Evolutionary conservation across 2,888 invertebrate genomes (phyloP).

Genomic region (Sesia apiformis): DNA sequence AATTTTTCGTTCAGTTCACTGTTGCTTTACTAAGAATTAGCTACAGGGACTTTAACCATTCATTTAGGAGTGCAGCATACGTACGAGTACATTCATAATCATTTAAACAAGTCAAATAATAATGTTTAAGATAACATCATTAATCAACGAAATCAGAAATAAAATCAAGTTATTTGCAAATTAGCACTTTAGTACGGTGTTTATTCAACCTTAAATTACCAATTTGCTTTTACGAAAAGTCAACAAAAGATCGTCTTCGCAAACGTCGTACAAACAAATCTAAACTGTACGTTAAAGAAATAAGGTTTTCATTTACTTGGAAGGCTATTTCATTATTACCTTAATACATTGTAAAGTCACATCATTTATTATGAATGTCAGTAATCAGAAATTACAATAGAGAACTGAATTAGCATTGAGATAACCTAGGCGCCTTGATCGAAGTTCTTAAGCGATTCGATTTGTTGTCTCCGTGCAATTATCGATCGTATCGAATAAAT

Average conservation of each 20-base stretch:
- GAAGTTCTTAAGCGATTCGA: constrained; percentile 1
- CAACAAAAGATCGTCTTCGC: too few species aligned
- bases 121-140: not conserved
- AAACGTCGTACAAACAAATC: too few species aligned
- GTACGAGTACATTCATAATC: too few species aligned
- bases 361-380: not conserved
- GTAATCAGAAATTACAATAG: not conserved
- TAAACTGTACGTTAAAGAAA: too few species aligned
- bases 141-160: not conserved
- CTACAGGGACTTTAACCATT: too few species aligned
- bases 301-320: too few species aligned
- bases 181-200: not conserved
- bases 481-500: constrained; percentile 1
- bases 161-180: not conserved
- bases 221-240: not conserved
- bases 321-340: too few species aligned
- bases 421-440: constrained; percentile 17
- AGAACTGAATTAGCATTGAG: constrained; percentile 16
- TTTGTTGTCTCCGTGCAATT: constrained; percentile 1
- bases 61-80: too few species aligned
- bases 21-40: too few species aligned
- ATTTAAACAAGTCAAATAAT: not conserved
- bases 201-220: not conserved
- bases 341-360: not conserved
- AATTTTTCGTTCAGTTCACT: too few species aligned